Evolutionary conservation across 2,888 invertebrate species (phyloP).

Genomic region (Tupiocoris notatus): DNA sequence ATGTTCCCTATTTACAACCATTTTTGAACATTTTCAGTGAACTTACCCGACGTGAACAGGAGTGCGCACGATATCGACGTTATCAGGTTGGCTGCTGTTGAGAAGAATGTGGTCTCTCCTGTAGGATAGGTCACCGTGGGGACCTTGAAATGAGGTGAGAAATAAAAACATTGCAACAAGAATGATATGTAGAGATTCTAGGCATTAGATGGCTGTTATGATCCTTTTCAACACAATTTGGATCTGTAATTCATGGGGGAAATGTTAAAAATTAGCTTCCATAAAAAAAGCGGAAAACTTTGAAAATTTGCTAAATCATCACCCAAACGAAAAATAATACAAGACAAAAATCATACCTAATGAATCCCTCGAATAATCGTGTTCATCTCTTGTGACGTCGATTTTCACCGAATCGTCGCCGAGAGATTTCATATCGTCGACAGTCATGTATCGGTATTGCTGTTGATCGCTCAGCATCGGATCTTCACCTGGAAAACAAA

Average conservation of each 20-base stretch:
- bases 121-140: slow-evolving; percentile 18
- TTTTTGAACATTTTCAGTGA: neutral
- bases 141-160: too few relatives aligned
- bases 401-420: slow-evolving; percentile 91
- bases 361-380: slow-evolving; percentile 55
- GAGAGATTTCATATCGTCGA: slow-evolving; percentile 92
- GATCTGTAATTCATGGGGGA: too few relatives aligned
- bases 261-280: too few relatives aligned
- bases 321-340: neutral
- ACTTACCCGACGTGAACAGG: slow-evolving; percentile 62
- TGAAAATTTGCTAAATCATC: too few relatives aligned
- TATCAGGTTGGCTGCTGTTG: slow-evolving; percentile 55
- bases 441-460: slow-evolving; percentile 82
- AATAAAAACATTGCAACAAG: too few relatives aligned
- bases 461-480: slow-evolving; percentile 80
- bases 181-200: too few relatives aligned
- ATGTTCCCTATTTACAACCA: too few relatives aligned
- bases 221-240: too few relatives aligned
- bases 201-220: too few relatives aligned
- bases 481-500: slow-evolving; percentile 71
- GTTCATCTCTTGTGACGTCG: slow-evolving; percentile 87
- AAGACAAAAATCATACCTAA: slow-evolving; percentile 46
- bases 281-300: too few relatives aligned
- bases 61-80: slow-evolving; percentile 60
- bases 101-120: slow-evolving; percentile 40